Base-by-base conservation (phyloP, 1,140 invertebrate genomes). In the Alviniconcha marisindica region DNA sequence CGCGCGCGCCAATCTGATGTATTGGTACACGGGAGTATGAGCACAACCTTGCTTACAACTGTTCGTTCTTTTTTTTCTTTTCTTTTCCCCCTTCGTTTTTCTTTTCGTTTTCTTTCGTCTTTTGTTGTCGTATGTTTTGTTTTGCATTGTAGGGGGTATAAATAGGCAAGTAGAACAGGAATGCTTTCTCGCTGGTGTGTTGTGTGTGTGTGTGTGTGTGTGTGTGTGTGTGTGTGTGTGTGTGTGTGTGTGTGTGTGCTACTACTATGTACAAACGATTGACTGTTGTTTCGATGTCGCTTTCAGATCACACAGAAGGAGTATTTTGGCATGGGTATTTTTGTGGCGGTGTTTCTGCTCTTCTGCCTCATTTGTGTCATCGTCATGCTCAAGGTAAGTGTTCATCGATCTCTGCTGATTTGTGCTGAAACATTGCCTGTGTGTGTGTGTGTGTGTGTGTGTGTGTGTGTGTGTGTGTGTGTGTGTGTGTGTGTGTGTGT, bases 261-360 rank as follows among this genome's bases (percentile, higher is more conserved):
- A 48, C 44, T 5, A 48, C 7, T 71, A 2, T 71, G n/a, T 2
- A 18, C 18, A 7, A 36, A 5, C 40, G 44, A 12, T 54, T 77
- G 28, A 69, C 0, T 63, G 7, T 40, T 69, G 7, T 56, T 38
- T n/a, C 48, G 24, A 15, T 69, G 18, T 73, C 18, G 18, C 18
- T 87, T 87, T 79, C 87, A 90, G 89, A 86, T 79, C 48, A 87
- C 81, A 69, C 79, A 84, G 78, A 90, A 88, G 81, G 91, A 92
- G 79, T 92, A 91, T 82, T 92, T 91, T 85, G 88, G 91, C 71
- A 90, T 92, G 87, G 90, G 86, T 14, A 93, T 93, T 48, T 92
- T 92, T 87, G 87, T 92, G 21, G 90, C 91, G 38, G 89, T 91
- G 15, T 92, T 93, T 77, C 81, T 93, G 10, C 51, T 92, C 15